phyloP scores from a whole-genome alignment of 2,113 vertebrate species.

The Amphiprion ocellaris region DNA sequence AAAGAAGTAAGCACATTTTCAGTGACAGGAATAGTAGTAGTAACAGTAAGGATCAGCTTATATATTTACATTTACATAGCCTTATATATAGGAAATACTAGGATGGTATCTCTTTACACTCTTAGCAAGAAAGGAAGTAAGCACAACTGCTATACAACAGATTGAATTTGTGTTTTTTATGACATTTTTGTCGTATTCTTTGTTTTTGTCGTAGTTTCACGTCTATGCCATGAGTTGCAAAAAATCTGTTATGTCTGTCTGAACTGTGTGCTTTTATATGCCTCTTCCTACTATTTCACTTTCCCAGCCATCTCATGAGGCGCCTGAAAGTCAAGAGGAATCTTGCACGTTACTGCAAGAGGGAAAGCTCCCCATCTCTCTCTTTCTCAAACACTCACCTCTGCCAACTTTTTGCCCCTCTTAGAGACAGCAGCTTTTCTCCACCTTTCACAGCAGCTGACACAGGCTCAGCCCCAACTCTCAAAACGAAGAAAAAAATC shows the following conservation, averaged over 20 bases:
- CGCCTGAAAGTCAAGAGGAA: constrained; percentile 67
- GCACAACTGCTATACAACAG: not conserved
- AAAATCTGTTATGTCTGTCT: not conserved
- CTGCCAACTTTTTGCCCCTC: constrained; percentile 33
- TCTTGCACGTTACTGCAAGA: constrained; percentile 74
- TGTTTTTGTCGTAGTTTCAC: not conserved
- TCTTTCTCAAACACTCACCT: constrained; percentile 14
- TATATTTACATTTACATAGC: no score
- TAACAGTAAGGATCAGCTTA: not conserved
- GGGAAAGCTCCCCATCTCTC: constrained; percentile 1
- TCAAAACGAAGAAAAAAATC: constrained; percentile 31
- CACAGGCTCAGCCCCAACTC: constrained; percentile 20
- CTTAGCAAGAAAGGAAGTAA: no score
- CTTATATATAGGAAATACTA: no score
- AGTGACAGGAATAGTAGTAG: not conserved
- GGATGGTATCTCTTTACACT: no score
- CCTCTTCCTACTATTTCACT: not conserved
- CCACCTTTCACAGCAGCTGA: constrained; percentile 29
- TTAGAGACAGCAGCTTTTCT: constrained; percentile 36
- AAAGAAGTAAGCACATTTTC: not conserved
- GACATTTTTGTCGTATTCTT: not conserved
- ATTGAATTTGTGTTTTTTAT: not conserved
- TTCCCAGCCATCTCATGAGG: constrained; percentile 24
- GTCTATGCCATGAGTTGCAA: not conserved
- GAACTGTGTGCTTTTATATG: not conserved